A percentile compares a stretch with the other conserved stretches of the same genome.
phyloP scores from a whole-genome alignment of 2,113 vertebrate genomes.

The Myrmophylax atrothorax region DNA sequence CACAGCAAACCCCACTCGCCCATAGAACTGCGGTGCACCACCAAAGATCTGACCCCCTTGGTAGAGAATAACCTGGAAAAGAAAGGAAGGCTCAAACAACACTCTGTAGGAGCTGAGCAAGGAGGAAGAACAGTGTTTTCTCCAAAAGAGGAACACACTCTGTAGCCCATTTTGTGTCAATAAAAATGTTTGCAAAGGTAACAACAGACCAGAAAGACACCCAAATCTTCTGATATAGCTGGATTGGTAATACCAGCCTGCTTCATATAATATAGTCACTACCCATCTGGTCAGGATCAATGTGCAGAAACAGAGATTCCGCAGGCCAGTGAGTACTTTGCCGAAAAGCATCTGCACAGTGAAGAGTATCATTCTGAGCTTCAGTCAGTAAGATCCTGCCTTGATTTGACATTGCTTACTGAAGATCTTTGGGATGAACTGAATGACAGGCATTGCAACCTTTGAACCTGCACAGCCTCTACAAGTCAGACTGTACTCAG shows the following conservation, averaged over 20 bases:
- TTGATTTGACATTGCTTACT: neutral
- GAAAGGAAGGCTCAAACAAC: conserved; percentile 44
- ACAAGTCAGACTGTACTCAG: neutral
- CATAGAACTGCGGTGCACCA: conserved; percentile 88
- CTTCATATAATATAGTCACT: neutral
- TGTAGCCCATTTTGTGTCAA: neutral
- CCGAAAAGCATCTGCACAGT: neutral
- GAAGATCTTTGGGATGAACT: neutral
- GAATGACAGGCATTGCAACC: neutral
- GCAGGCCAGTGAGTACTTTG: neutral
- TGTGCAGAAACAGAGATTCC: neutral
- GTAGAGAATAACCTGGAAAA: conserved; percentile 93
- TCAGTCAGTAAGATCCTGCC: neutral
- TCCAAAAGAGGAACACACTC: neutral
- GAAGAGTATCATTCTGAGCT: neutral
- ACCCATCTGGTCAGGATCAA: neutral
- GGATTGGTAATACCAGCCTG: neutral
- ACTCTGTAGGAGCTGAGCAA: neutral
- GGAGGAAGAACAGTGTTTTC: neutral
- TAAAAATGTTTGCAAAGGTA: neutral
- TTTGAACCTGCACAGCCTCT: neutral
- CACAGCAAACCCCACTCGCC: conserved; percentile 92
- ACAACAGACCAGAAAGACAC: neutral
- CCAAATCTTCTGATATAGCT: neutral
- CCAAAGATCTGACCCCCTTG: conserved; percentile 96